Conservation (phyloP, 2,888 invertebrate species). For the Drosophila silvestris region DNA sequence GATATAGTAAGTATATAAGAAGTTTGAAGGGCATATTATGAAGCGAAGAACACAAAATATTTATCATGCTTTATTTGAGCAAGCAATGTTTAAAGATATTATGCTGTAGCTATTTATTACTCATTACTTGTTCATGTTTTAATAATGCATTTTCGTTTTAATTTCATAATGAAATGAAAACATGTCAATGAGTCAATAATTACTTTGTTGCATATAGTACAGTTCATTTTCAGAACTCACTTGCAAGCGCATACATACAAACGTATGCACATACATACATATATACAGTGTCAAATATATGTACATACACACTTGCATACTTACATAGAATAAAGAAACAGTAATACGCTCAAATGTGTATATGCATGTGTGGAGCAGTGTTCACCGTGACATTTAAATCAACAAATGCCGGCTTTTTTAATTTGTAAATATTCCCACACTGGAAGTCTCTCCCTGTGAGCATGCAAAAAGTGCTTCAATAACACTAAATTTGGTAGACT, state of each 20-base stretch:
- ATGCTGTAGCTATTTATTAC: not conserved
- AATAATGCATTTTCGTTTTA: not conserved
- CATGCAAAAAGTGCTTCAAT: not conserved
- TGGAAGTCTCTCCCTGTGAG: not conserved
- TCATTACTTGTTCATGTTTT: not conserved
- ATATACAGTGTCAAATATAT: not conserved
- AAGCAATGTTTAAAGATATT: not conserved
- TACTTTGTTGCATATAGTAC: not conserved
- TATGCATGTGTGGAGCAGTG: not conserved
- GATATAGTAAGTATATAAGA: not conserved
- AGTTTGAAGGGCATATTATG: not conserved
- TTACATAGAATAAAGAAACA: not conserved
- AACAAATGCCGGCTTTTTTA: constrained; percentile 1
- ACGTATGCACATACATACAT: not conserved
- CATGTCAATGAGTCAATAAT: not conserved
- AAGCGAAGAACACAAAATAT: not conserved
- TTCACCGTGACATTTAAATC: not conserved
- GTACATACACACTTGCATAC: not conserved
- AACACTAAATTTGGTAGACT: not conserved
- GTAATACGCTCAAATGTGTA: not conserved
- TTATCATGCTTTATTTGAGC: not conserved
- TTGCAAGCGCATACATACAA: not conserved
- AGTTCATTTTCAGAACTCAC: not conserved
- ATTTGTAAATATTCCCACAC: constrained; percentile 3
- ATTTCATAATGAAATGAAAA: constrained; percentile 9